These are phyloP conservation scores for Chromoteleia sp. DNA, from an alignment of 2,888 invertebrate genomes.

Conservation along the genomic window DNA sequence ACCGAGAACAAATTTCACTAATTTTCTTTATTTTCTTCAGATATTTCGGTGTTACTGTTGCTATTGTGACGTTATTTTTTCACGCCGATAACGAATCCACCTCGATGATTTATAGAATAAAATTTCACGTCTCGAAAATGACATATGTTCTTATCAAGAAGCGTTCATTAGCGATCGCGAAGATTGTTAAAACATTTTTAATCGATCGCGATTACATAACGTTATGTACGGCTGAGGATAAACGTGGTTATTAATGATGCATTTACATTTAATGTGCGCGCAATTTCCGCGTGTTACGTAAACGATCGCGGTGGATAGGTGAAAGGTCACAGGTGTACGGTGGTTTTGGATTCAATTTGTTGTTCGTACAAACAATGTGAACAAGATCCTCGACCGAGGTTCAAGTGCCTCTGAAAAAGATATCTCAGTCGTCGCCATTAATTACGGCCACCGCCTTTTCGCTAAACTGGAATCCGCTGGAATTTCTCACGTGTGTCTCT, in stretches of 20 bases:
- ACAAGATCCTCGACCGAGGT: neutral
- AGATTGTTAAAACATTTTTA: constrained; percentile 35
- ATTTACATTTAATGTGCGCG: constrained; percentile 40
- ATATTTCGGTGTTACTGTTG: too few relatives aligned
- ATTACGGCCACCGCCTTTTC: constrained; percentile 50
- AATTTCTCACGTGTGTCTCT: constrained; percentile 49
- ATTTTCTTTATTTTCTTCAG: too few relatives aligned
- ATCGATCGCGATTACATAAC: constrained; percentile 38
- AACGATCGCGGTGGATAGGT: constrained; percentile 33
- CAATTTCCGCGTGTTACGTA: constrained; percentile 59
- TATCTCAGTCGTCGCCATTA: constrained; percentile 38
- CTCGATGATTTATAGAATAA: too few relatives aligned
- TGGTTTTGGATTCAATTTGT: constrained; percentile 22
- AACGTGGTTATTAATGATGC: constrained; percentile 56
- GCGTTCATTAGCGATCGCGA: constrained; percentile 14
- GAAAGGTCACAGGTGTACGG: constrained; percentile 53
- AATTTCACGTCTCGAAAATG: too few relatives aligned
- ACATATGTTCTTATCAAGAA: neutral
- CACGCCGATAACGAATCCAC: neutral
- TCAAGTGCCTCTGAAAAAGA: constrained; percentile 36
- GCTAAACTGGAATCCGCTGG: constrained; percentile 44
- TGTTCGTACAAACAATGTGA: constrained; percentile 1
- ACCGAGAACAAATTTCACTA: too few relatives aligned
- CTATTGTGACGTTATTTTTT: neutral
- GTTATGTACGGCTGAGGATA: constrained; percentile 7